Evolutionary conservation across 2,797 vertebrate genomes (phyloP).

Genomic region (Tiaroga cobitis): DNA sequence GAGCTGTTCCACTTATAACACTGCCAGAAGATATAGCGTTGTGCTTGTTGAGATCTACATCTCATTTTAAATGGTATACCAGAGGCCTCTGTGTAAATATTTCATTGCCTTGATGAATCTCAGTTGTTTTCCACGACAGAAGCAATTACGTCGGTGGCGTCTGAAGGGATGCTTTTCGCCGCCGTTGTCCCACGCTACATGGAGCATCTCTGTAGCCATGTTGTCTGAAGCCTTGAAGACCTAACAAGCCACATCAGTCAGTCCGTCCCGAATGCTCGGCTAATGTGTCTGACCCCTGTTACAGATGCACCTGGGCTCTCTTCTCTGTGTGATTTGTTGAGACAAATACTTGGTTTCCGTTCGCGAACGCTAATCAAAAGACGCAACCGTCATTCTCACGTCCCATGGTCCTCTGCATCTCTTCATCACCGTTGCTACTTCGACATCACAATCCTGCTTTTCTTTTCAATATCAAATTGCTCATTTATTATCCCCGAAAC

Average conservation of each 20-base stretch:
- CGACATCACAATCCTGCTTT: conserved; percentile 64
- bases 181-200: conserved; percentile 21
- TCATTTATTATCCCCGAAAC: conserved; percentile 79
- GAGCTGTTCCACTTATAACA: conserved; percentile 31
- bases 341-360: conserved; percentile 50
- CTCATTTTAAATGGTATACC: conserved; percentile 42
- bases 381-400: conserved; percentile 60
- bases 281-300: conserved; percentile 36
- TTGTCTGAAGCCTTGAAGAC: conserved; percentile 57
- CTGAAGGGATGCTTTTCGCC: conserved; percentile 42
- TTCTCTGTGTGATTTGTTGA: conserved; percentile 59
- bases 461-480: conserved; percentile 76
- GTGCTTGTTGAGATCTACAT: conserved; percentile 42
- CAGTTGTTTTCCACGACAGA: conserved; percentile 53
- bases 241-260: conserved; percentile 64
- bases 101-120: conserved; percentile 56
- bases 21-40: conserved; percentile 34
- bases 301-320: conserved; percentile 38
- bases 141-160: conserved; percentile 40
- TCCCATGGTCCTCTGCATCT: conserved; percentile 48
- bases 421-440: conserved; percentile 60
- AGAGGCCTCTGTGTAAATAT: conserved; percentile 52
- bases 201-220: background rate
- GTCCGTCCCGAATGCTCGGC: conserved; percentile 20
- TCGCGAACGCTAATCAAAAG: conserved; percentile 56